These are phyloP conservation scores for Lycaena phlaeas DNA, from an alignment of 2,888 invertebrate genomes.

Conservation along the genomic window DNA sequence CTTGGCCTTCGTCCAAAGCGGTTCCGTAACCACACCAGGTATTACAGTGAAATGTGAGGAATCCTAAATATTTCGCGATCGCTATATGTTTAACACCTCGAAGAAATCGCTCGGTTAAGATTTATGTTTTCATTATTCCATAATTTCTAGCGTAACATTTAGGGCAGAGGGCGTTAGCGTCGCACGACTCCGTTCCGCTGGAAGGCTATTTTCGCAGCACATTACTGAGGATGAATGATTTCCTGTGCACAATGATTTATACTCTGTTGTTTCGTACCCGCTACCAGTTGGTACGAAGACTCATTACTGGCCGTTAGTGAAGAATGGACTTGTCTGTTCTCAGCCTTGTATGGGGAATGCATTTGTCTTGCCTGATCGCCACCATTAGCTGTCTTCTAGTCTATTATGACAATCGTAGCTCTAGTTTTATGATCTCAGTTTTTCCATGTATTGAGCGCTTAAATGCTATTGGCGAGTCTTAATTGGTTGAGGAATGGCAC, in stretches of 20 bases:
- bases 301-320: slow-evolving; percentile 47
- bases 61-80: slow-evolving; percentile 22
- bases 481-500: too few relatives aligned
- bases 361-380: slow-evolving; percentile 60
- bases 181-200: slow-evolving; percentile 37
- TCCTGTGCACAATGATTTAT: slow-evolving; percentile 68
- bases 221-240: slow-evolving; percentile 70
- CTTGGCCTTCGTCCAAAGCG: slow-evolving; percentile 17
- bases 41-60: slow-evolving; percentile 16
- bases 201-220: slow-evolving; percentile 71
- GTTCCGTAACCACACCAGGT: slow-evolving; percentile 14
- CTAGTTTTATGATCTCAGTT: too few relatives aligned
- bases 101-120: slow-evolving; percentile 22
- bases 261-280: slow-evolving; percentile 35
- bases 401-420: too few relatives aligned
- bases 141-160: slow-evolving; percentile 52
- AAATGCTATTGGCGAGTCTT: too few relatives aligned
- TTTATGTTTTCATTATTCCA: slow-evolving; percentile 37
- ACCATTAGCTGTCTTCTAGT: too few relatives aligned
- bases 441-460: too few relatives aligned
- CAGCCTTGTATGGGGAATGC: slow-evolving; percentile 39
- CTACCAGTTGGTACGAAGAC: slow-evolving; percentile 41
- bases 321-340: slow-evolving; percentile 44
- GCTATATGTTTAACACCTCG: slow-evolving; percentile 22
- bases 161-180: slow-evolving; percentile 48